Conservation (phyloP, 2,888 invertebrate species). For the Noctua janthe region DNA sequence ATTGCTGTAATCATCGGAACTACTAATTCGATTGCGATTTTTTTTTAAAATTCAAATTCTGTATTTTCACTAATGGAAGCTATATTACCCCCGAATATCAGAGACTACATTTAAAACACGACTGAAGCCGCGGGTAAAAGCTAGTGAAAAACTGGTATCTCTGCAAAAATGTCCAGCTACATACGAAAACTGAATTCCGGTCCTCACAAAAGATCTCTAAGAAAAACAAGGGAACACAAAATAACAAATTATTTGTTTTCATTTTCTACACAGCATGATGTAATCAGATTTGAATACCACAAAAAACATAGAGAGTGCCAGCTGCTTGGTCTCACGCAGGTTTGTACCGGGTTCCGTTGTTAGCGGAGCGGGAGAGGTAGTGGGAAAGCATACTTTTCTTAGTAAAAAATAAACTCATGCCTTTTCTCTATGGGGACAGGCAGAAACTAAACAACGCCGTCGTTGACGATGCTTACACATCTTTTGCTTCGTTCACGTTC, state of each 20-base stretch:
- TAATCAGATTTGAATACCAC: constrained; percentile 57
- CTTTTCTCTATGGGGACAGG: background rate
- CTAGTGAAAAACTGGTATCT: background rate
- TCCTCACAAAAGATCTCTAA: background rate
- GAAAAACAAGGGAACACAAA: background rate
- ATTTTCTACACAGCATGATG: constrained; percentile 41
- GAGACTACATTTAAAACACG: background rate
- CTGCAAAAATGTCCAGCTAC: background rate
- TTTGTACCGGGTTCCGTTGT: background rate
- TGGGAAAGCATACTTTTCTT: background rate
- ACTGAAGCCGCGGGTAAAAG: background rate
- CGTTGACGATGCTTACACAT: background rate
- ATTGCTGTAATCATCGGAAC: background rate
- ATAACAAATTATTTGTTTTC: constrained; percentile 51
- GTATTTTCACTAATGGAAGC: background rate
- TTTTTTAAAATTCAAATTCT: background rate
- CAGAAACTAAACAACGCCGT: background rate
- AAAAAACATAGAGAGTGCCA: constrained; percentile 51
- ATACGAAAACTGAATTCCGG: background rate
- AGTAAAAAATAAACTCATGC: background rate
- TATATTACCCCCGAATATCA: background rate
- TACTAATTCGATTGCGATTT: background rate
- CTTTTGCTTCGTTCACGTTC: background rate
- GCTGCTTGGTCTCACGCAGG: constrained; percentile 47
- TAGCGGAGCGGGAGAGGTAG: constrained; percentile 8